These are phyloP conservation scores for Sminthurinus aureus DNA, from an alignment of 2,888 invertebrate genomes.

Conservation along the genomic window DNA sequence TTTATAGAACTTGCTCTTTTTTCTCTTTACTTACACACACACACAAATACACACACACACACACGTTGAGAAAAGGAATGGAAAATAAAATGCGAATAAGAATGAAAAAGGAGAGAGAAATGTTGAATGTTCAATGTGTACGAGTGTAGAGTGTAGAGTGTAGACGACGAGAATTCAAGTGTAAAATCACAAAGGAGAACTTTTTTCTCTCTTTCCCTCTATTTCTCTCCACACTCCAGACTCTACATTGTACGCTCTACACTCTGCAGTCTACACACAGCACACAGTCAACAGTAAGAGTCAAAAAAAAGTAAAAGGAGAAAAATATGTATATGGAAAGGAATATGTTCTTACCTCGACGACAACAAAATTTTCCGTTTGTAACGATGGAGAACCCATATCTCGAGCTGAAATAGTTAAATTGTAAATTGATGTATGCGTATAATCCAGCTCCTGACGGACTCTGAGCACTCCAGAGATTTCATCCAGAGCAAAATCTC, in stretches of 20 bases:
- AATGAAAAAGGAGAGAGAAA: neutral
- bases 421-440: slow-evolving; percentile 87
- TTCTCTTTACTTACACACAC: neutral
- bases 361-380: slow-evolving; percentile 77
- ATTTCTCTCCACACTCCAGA: neutral
- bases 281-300: neutral
- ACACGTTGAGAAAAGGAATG: neutral
- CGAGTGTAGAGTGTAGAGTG: neutral
- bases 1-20: slow-evolving; percentile 9
- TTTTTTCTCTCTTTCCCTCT: neutral
- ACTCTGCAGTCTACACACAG: neutral
- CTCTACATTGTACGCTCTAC: no score
- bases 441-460: slow-evolving; percentile 81
- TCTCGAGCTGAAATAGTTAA: slow-evolving; percentile 86
- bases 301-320: neutral
- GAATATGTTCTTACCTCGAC: slow-evolving; percentile 71
- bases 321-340: neutral
- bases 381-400: slow-evolving; percentile 81
- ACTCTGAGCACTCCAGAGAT: slow-evolving; percentile 84
- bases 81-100: neutral
- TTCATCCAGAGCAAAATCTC: slow-evolving; percentile 80
- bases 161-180: slow-evolving; percentile 29
- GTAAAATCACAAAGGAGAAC: slow-evolving; percentile 37
- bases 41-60: neutral
- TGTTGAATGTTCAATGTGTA: neutral